Evolutionary conservation across 2,113 vertebrate species (phyloP), one percentile per base, ranked within the genome.

Genomic region (Hucho hucho): DNA sequence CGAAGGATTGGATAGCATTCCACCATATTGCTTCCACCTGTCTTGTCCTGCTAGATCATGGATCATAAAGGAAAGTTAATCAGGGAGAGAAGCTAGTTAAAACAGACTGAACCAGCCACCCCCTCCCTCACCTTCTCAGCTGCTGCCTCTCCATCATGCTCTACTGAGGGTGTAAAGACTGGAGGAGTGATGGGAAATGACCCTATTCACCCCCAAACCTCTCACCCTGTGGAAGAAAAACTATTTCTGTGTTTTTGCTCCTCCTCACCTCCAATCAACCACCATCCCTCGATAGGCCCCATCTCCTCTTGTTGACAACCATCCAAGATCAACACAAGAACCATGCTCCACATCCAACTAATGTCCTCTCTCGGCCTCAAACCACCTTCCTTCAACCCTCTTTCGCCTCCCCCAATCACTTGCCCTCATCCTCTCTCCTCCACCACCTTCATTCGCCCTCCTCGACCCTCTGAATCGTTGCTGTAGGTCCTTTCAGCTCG

Each of bases 41-140:
- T 78, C 43, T 37, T 11, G 13, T 28, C 13, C 13, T 12, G 26
- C 64, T 1, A 26, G 26, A 14, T 22, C 64, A 26, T 24, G 29
- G 64, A 26, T 29, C 26, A 26, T 25, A 65, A 56, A 37, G 37
- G 37, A 37, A 37, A 4, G 49, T 18, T 56, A 16, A 56, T 56
- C 5, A 56, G 20, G 16, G 53, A 56, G 20, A 20, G 53, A 43
- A 43, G 37, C 37, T 43, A 43, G 37, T 43, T 43, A 43, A 11
- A 43, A 43, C 7, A 11, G 37, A 43, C 37, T 43, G 53, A 56
- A 20, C 73, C 79, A 43, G 37, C 76, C 68, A 64, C 75, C 83
- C 75, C 74, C 73, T 87, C 75, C 79, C 74, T 92, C 84, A 85
- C 89, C 81, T 85, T 81, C 75, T 89, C 90, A 87, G 85, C 86